Evolutionary conservation across 2,797 vertebrate genomes (phyloP).

Genomic region (Bucorvus abyssinicus): DNA sequence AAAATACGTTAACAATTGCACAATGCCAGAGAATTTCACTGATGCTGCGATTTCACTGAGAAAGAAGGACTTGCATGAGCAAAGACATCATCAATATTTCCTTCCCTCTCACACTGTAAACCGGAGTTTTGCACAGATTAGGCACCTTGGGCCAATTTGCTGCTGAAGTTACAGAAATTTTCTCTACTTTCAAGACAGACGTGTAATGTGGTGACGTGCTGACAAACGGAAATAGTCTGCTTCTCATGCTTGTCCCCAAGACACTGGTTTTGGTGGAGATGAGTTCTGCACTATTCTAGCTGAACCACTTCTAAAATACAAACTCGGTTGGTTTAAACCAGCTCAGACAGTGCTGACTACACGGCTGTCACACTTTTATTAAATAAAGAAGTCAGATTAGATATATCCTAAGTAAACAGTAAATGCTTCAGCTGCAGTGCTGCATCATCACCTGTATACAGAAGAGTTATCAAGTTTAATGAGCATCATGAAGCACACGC

Average conservation of each 20-base stretch:
- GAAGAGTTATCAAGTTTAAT: not conserved
- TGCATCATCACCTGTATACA: not conserved
- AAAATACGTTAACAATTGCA: not conserved
- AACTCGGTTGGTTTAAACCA: not conserved
- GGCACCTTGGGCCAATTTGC: not conserved
- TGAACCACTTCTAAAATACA: not conserved
- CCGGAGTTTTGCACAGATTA: not conserved
- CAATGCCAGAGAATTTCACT: not conserved
- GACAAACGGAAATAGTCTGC: not conserved
- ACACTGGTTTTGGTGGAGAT: not conserved
- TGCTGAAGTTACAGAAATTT: not conserved
- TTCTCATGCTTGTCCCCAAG: not conserved
- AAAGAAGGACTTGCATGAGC: not conserved
- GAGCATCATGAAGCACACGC: not conserved
- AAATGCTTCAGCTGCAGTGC: not conserved
- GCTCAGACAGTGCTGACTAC: not conserved
- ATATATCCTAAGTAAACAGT: not conserved
- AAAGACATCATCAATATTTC: not conserved
- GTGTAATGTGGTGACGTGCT: not conserved
- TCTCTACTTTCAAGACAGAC: not conserved
- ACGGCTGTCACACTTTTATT: not conserved
- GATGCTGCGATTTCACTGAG: not conserved
- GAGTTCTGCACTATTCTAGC: not conserved
- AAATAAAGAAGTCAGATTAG: not conserved
- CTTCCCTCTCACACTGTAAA: not conserved